Conservation (phyloP, 2,113 vertebrate genomes). For the Oxygymnocypris stewartii region DNA sequence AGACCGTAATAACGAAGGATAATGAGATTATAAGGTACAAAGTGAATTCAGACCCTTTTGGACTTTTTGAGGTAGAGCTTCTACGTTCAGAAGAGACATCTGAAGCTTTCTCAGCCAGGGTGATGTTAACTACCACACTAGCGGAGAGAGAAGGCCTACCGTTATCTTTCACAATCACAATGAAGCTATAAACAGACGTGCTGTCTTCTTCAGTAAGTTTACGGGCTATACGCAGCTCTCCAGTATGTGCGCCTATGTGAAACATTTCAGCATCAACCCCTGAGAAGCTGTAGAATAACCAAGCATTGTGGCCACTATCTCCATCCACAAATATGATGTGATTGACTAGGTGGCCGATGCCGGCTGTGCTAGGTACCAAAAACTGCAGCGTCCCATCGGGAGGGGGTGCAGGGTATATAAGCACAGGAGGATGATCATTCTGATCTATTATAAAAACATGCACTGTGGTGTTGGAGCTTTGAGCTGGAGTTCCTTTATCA, state of each 20-base stretch:
- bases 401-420: conserved; percentile 69
- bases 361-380: conserved; percentile 63
- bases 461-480: conserved; percentile 71
- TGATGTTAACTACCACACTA: conserved; percentile 69
- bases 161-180: conserved; percentile 73
- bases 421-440: conserved; percentile 76
- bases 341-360: conserved; percentile 72
- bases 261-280: conserved; percentile 66
- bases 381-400: conserved; percentile 70
- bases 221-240: conserved; percentile 71
- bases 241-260: conserved; percentile 72
- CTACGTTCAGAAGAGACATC: conserved; percentile 66
- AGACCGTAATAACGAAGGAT: conserved; percentile 70
- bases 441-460: conserved; percentile 76
- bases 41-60: conserved; percentile 56
- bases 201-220: conserved; percentile 61
- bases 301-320: conserved; percentile 79
- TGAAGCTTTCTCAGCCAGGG: conserved; percentile 69
- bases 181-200: conserved; percentile 64
- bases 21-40: conserved; percentile 74
- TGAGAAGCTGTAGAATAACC: conserved; percentile 75
- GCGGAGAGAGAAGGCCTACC: conserved; percentile 68
- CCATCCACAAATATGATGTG: conserved; percentile 75
- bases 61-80: conserved; percentile 51
- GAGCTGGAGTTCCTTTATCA: conserved; percentile 71